Conservation (phyloP, 1,140 invertebrate species). For the Teleopsis dalmanni region DNA sequence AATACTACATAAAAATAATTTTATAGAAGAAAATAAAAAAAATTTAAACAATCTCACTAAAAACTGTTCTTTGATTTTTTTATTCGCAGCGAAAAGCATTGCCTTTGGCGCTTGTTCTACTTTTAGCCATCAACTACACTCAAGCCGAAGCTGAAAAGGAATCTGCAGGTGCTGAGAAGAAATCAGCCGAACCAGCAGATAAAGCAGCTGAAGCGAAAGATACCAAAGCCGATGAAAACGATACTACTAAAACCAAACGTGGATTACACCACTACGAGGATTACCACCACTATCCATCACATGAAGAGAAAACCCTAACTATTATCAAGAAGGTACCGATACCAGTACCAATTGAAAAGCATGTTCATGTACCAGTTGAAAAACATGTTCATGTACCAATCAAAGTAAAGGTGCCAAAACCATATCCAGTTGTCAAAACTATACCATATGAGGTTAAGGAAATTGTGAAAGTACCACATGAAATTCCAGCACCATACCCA, state of each 20-base stretch:
- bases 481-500: constrained; percentile 55
- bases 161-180: constrained; percentile 50
- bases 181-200: constrained; percentile 37
- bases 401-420: constrained; percentile 52
- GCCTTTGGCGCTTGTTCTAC: constrained; percentile 48
- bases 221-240: constrained; percentile 41
- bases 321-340: constrained; percentile 63
- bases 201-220: constrained; percentile 47
- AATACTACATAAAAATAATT: too few species aligned
- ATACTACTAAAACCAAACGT: constrained; percentile 60
- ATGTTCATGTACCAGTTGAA: constrained; percentile 50
- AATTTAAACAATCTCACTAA: too few species aligned
- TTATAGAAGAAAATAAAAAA: too few species aligned
- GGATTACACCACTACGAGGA: constrained; percentile 53
- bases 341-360: constrained; percentile 56
- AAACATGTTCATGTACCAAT: constrained; percentile 52
- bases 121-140: constrained; percentile 41
- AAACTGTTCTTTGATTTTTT: too few species aligned
- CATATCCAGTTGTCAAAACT: constrained; percentile 57
- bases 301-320: constrained; percentile 64
- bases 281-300: constrained; percentile 39
- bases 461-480: constrained; percentile 55
- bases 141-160: constrained; percentile 38
- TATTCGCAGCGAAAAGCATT: constrained; percentile 45
- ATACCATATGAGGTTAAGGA: constrained; percentile 57